Conservation (phyloP, 2,113 vertebrate species). For the Gyps fulvus region DNA sequence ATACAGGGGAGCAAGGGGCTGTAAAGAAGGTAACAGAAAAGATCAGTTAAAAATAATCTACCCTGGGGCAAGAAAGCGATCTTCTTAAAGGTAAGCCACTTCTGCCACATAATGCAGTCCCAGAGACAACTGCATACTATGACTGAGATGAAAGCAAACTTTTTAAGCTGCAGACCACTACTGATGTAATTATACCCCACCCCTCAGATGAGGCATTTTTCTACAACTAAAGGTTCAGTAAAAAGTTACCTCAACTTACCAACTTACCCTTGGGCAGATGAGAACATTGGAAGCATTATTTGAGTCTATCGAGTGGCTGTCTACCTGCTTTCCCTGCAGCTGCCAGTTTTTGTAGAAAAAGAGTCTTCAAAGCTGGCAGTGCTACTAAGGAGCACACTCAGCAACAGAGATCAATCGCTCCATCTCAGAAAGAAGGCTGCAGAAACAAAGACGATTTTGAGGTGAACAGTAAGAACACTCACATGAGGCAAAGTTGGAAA, state of each 20-base stretch:
- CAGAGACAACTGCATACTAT: neutral
- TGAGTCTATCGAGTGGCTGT: neutral
- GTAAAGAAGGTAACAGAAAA: neutral
- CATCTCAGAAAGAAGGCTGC: neutral
- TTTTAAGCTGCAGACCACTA: neutral
- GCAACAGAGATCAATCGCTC: neutral
- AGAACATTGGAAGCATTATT: neutral
- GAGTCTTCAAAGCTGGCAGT: neutral
- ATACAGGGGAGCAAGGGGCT: neutral
- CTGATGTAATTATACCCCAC: neutral
- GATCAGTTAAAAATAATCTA: neutral
- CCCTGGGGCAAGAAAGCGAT: neutral
- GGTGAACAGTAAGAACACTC: neutral
- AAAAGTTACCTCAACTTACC: neutral
- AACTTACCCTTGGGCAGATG: neutral
- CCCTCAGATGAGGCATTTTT: neutral
- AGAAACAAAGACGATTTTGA: neutral
- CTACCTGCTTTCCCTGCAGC: neutral
- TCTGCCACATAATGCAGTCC: neutral
- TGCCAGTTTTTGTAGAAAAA: neutral
- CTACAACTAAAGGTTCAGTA: neutral
- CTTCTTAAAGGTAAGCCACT: neutral
- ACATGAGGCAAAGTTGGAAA: neutral
- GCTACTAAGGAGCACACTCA: neutral
- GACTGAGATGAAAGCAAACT: neutral